Percentiles rank a stretch among this genome's conserved stretches.
These are phyloP conservation scores for Rhorus exstirpatorius DNA, from an alignment of 2,888 invertebrate species.

Conservation along the genomic window DNA sequence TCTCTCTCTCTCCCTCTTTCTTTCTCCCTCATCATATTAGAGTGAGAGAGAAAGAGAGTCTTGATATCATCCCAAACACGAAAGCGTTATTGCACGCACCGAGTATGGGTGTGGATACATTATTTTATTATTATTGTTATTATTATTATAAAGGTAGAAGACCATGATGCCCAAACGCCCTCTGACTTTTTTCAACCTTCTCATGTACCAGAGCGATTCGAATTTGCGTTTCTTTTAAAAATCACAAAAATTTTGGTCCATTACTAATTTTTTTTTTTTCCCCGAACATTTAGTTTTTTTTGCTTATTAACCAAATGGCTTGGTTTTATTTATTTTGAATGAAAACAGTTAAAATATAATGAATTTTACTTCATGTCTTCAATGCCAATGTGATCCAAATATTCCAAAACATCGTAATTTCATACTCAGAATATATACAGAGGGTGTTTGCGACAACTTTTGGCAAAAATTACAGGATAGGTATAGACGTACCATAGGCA, in stretches of 20 bases:
- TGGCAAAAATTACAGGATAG: no score
- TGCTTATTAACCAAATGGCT: no score
- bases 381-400: no score
- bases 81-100: constrained; percentile 28
- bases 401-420: no score
- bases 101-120: neutral
- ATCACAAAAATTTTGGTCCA: constrained; percentile 7
- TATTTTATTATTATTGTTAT: neutral
- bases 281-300: no score
- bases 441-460: no score
- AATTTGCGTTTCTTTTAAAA: constrained; percentile 45
- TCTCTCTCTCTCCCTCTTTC: neutral
- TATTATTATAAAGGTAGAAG: neutral
- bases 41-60: constrained; percentile 36
- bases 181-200: constrained; percentile 36
- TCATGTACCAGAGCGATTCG: constrained; percentile 40
- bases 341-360: no score
- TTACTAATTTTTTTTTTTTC: no score
- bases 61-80: constrained; percentile 51
- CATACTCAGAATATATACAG: no score
- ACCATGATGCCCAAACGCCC: neutral
- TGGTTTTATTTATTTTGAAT: no score
- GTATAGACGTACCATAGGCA: no score
- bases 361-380: no score
- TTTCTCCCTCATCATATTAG: constrained; percentile 59